A percentile compares a stretch with the other conserved stretches of the same genome.
Conservation (phyloP, 2,113 vertebrate genomes). For the Corythoichthys haematopterus region DNA sequence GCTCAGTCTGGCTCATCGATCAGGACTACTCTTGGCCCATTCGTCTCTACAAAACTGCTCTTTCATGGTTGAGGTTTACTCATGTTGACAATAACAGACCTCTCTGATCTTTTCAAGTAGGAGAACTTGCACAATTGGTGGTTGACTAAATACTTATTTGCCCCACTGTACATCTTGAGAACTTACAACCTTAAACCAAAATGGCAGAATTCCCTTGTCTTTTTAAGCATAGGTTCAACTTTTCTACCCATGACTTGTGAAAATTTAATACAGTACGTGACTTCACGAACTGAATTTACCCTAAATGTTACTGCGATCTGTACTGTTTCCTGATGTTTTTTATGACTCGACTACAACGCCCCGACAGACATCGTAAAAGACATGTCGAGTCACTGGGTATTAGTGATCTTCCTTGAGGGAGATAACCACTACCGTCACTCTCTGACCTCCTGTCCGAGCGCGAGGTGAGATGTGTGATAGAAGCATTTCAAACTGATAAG, state of each 20-base stretch:
- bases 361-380: background rate
- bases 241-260: background rate
- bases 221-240: background rate
- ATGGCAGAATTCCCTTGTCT: background rate
- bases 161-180: background rate
- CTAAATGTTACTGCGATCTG: background rate
- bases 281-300: background rate
- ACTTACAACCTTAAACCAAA: background rate
- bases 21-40: no score
- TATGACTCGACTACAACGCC: background rate
- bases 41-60: no score
- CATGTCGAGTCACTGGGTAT: background rate
- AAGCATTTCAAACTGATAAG: slow-evolving; percentile 60
- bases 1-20: no score
- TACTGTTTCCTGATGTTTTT: background rate
- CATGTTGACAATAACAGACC: no score
- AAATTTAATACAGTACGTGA: background rate
- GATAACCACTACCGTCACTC: background rate
- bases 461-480: slow-evolving; percentile 65
- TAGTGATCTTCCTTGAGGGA: slow-evolving; percentile 36
- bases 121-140: no score
- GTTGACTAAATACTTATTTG: no score
- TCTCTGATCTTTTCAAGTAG: no score
- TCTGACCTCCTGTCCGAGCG: slow-evolving; percentile 57
- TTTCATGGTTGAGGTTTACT: no score